phyloP scores from a whole-genome alignment of 2,888 invertebrate genomes.

The Tachystola acroxantha region DNA sequence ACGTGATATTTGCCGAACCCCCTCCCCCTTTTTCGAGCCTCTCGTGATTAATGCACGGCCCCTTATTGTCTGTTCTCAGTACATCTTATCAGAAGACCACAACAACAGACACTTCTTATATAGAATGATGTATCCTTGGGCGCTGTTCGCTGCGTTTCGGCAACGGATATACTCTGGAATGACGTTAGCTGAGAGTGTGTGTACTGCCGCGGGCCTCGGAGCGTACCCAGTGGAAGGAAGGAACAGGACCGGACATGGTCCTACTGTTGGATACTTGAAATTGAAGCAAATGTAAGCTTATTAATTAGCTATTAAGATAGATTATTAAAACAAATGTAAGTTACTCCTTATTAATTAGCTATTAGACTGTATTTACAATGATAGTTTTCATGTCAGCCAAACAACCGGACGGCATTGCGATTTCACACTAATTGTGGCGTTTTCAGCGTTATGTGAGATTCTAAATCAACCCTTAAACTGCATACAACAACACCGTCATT shows the following conservation, averaged over 20 bases:
- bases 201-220: constrained; percentile 93
- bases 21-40: too few relatives aligned
- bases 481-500: too few relatives aligned
- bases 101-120: constrained; percentile 84
- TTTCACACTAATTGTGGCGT: too few relatives aligned
- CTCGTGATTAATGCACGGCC: too few relatives aligned
- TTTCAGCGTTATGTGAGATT: too few relatives aligned
- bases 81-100: constrained; percentile 88
- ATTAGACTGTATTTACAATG: too few relatives aligned
- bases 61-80: constrained; percentile 87
- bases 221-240: constrained; percentile 89
- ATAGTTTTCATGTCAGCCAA: too few relatives aligned
- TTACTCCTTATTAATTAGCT: neutral
- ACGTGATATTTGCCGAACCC: too few relatives aligned
- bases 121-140: constrained; percentile 90
- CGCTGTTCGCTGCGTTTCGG: constrained; percentile 92
- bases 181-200: constrained; percentile 94
- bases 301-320: neutral
- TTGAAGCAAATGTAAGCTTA: constrained; percentile 79
- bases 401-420: too few relatives aligned
- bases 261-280: constrained; percentile 83
- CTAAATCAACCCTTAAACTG: too few relatives aligned
- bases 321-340: neutral
- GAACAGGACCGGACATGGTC: constrained; percentile 91
- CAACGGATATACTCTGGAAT: constrained; percentile 94